Evolutionary conservation across 2,888 invertebrate species (phyloP).

Genomic region (Polia nebulosa): DNA sequence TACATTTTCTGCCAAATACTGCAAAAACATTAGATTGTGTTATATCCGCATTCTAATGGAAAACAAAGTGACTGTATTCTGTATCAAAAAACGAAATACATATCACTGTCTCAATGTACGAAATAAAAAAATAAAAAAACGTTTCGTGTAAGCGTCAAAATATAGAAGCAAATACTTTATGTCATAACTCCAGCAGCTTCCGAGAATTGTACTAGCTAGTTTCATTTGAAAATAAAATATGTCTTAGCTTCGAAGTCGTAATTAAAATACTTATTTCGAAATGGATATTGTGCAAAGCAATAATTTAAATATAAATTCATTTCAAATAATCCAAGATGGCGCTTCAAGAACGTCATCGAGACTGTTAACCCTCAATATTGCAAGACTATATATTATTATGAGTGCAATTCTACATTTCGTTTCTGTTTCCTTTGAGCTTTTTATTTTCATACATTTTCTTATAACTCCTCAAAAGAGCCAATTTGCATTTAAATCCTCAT

Average conservation of each 20-base stretch:
- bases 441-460: constrained; percentile 58
- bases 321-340: constrained; percentile 28
- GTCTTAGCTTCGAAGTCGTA: neutral
- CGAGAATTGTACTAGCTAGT: neutral
- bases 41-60: too few relatives aligned
- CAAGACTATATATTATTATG: constrained; percentile 27
- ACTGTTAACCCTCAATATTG: constrained; percentile 21
- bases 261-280: constrained; percentile 21
- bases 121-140: too few relatives aligned
- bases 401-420: constrained; percentile 53
- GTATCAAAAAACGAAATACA: too few relatives aligned
- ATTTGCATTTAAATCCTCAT: constrained; percentile 67
- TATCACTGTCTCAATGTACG: too few relatives aligned
- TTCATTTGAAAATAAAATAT: neutral
- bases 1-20: too few relatives aligned
- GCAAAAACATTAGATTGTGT: too few relatives aligned
- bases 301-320: constrained; percentile 14
- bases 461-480: constrained; percentile 55
- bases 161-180: neutral
- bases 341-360: neutral
- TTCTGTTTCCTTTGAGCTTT: constrained; percentile 45
- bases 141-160: neutral
- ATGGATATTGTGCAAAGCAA: neutral
- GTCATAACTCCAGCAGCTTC: neutral
- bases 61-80: too few relatives aligned